Conservation (phyloP, 2,797 vertebrate genomes). For the Neosilurus mollespiculum region DNA sequence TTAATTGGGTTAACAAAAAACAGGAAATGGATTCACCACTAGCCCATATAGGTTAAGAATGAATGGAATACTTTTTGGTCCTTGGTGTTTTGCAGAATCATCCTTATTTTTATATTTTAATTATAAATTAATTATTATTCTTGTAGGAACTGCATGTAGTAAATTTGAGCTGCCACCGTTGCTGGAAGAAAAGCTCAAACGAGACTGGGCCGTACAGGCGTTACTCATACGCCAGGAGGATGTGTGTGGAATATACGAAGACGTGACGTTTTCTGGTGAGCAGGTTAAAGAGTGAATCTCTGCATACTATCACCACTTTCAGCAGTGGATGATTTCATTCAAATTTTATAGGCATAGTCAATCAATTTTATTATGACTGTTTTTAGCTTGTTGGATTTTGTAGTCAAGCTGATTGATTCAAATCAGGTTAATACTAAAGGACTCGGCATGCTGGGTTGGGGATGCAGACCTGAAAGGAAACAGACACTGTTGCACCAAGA, state of each 20-base stretch:
- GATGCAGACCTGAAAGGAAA: not conserved
- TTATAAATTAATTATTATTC: not conserved
- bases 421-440: not conserved
- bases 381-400: not conserved
- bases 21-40: not conserved
- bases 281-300: not conserved
- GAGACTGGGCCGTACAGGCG: conserved; percentile 78
- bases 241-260: conserved; percentile 66
- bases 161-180: conserved; percentile 58
- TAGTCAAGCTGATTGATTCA: not conserved
- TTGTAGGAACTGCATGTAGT: conserved; percentile 65
- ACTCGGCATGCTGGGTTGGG: not conserved
- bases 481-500: not conserved
- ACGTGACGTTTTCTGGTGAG: conserved; percentile 83
- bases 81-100: too few species aligned
- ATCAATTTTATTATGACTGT: not conserved
- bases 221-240: conserved; percentile 73
- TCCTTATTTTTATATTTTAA: too few species aligned
- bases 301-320: not conserved
- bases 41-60: not conserved
- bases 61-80: too few species aligned
- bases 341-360: not conserved
- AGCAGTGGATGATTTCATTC: not conserved
- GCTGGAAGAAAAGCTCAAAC: conserved; percentile 70
- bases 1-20: not conserved